phyloP scores from a whole-genome alignment of 2,888 invertebrate genomes.

The Malachius bipustulatus region DNA sequence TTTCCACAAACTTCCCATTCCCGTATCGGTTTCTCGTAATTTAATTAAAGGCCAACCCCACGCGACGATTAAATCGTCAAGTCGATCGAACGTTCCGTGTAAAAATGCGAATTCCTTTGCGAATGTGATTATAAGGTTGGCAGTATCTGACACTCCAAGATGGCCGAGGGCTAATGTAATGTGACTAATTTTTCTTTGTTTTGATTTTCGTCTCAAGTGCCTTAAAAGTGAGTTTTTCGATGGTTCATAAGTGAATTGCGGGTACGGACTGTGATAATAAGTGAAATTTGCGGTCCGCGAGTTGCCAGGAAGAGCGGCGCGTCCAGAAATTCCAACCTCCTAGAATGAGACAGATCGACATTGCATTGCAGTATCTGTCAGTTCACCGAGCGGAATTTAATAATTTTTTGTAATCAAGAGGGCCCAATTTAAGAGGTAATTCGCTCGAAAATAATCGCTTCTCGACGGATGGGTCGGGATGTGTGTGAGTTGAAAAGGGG shows the following conservation, averaged over 20 bases:
- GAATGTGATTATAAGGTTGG: constrained; percentile 26
- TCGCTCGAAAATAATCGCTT: too few relatives aligned
- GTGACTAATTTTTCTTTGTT: constrained; percentile 38
- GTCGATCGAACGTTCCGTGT: too few relatives aligned
- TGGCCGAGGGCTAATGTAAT: constrained; percentile 38
- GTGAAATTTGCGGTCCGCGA: constrained; percentile 12
- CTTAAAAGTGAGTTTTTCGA: constrained; percentile 24
- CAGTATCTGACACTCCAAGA: constrained; percentile 36
- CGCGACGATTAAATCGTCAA: too few relatives aligned
- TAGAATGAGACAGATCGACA: constrained; percentile 34
- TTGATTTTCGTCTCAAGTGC: constrained; percentile 34
- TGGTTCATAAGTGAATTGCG: too few relatives aligned
- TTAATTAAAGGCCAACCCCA: too few relatives aligned
- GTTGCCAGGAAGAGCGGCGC: constrained; percentile 20
- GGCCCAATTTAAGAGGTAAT: too few relatives aligned
- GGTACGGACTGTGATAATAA: too few relatives aligned
- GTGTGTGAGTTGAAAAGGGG: too few relatives aligned
- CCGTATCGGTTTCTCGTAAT: too few relatives aligned
- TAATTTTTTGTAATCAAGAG: too few relatives aligned
- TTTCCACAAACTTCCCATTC: too few relatives aligned
- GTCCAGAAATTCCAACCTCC: constrained; percentile 33
- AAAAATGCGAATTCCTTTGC: constrained; percentile 9
- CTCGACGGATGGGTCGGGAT: too few relatives aligned
- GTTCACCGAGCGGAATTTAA: constrained; percentile 28
- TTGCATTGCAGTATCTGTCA: constrained; percentile 35